Evolutionary conservation across 2,888 invertebrate genomes (phyloP).

Genomic region (Drosophila nr. fundita): DNA sequence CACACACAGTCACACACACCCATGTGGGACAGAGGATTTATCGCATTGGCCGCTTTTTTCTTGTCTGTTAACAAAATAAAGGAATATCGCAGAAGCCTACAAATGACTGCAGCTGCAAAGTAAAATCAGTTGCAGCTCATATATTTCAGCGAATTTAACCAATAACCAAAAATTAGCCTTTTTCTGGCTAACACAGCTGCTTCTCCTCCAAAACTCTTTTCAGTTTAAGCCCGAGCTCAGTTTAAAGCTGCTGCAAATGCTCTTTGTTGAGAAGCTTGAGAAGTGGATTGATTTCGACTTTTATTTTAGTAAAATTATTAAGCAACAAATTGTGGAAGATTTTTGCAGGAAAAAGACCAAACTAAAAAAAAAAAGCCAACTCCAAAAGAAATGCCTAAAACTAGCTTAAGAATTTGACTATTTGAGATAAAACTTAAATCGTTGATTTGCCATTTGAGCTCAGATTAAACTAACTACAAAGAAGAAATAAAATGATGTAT

Average conservation of each 20-base stretch:
- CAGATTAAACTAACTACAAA: background rate
- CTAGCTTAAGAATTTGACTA: background rate
- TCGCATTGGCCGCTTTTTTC: constrained; percentile 30
- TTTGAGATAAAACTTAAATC: rapidly evolving
- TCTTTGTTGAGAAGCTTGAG: background rate
- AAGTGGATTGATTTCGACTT: too few species aligned
- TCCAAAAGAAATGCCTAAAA: background rate
- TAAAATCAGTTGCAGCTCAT: background rate
- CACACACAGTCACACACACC: background rate
- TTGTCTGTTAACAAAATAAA: background rate
- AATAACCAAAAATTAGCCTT: background rate
- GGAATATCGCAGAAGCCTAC: background rate
- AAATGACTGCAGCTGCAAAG: constrained; percentile 1
- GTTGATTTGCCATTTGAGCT: background rate
- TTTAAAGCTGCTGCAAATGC: background rate
- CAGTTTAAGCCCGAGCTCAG: background rate
- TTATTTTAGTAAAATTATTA: too few species aligned
- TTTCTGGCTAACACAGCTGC: background rate
- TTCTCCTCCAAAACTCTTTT: background rate
- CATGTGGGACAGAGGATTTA: constrained; percentile 22
- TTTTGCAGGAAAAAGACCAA: background rate
- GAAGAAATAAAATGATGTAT: background rate
- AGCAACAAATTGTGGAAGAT: background rate
- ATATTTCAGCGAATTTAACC: constrained; percentile 3
- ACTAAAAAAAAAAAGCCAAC: background rate